Conservation (phyloP, 2,888 invertebrate genomes). For the Rhagonycha lutea region DNA sequence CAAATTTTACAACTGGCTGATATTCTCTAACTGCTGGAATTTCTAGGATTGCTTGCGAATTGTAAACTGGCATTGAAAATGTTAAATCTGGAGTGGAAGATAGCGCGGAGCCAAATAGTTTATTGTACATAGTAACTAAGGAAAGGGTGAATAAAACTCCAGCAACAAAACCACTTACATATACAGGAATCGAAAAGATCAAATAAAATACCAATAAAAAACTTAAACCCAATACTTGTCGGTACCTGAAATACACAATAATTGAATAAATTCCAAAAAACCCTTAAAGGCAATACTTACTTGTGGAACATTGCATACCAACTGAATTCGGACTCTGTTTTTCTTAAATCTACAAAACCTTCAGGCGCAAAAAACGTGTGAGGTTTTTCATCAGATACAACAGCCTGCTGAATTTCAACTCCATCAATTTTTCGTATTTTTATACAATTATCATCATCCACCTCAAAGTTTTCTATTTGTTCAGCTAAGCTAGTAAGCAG, state of each 20-base stretch:
- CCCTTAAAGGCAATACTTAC: background rate
- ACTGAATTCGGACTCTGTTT: slow-evolving; percentile 1
- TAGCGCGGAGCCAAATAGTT: slow-evolving; percentile 2
- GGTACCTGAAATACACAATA: slow-evolving; percentile 13
- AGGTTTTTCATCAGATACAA: slow-evolving; percentile 26
- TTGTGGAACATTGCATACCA: slow-evolving; percentile 9
- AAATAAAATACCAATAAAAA: slow-evolving; percentile 23
- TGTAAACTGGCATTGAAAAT: slow-evolving; percentile 23
- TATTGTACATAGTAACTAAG: slow-evolving; percentile 18
- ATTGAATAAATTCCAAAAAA: background rate
- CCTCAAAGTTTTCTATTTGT: slow-evolving; percentile 19
- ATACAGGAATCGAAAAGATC: slow-evolving; percentile 27
- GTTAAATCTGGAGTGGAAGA: slow-evolving; percentile 41
- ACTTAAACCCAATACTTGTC: slow-evolving; percentile 4
- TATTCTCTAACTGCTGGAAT: slow-evolving; percentile 69
- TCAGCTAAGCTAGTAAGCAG: slow-evolving; percentile 3
- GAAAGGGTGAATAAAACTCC: slow-evolving; percentile 27
- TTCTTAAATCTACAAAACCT: slow-evolving; percentile 50
- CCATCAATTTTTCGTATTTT: slow-evolving; percentile 26
- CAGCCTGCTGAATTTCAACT: slow-evolving; percentile 35
- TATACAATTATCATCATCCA: slow-evolving; percentile 25
- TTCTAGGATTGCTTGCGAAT: slow-evolving; percentile 56
- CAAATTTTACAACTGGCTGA: slow-evolving; percentile 62
- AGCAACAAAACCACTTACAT: slow-evolving; percentile 33
- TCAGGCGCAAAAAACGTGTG: slow-evolving; percentile 46